Evolutionary conservation across 2,113 vertebrate species (phyloP).

Genomic region (Naja naja): DNA sequence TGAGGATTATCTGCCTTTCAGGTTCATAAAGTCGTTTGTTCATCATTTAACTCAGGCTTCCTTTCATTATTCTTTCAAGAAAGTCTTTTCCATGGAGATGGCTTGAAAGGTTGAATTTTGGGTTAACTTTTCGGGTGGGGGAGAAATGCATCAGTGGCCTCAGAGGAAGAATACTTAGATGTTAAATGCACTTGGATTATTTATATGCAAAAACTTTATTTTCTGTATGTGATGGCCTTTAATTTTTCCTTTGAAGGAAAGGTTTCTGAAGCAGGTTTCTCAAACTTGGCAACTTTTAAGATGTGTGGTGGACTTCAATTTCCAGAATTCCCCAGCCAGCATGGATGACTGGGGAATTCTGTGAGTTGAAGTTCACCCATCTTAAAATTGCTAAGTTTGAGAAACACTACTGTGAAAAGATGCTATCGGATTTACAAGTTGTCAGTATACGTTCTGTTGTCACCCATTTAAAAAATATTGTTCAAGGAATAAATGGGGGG

Average conservation of each 20-base stretch:
- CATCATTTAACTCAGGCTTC: not conserved
- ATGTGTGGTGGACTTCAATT: too few relatives aligned
- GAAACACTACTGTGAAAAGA: too few relatives aligned
- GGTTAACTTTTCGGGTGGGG: not conserved
- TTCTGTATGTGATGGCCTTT: not conserved
- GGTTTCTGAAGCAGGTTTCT: not conserved
- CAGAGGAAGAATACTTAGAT: not conserved
- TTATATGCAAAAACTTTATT: not conserved
- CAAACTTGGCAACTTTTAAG: too few relatives aligned
- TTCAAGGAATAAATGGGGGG: not conserved
- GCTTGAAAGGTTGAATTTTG: not conserved
- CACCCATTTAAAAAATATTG: not conserved
- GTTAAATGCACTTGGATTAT: not conserved
- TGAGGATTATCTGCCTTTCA: not conserved
- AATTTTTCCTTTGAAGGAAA: not conserved
- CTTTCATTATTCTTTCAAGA: not conserved
- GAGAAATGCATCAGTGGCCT: not conserved
- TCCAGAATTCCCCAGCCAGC: too few relatives aligned
- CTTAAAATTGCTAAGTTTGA: too few relatives aligned
- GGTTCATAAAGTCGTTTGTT: not conserved
- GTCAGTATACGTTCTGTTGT: not conserved
- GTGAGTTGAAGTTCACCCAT: too few relatives aligned
- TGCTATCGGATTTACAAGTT: not conserved
- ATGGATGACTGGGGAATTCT: too few relatives aligned
- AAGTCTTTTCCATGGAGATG: not conserved